These are phyloP conservation scores for Epizoanthus fatuus DNA, from an alignment of 92 coral and sea anemone species.

Conservation along the genomic window DNA sequence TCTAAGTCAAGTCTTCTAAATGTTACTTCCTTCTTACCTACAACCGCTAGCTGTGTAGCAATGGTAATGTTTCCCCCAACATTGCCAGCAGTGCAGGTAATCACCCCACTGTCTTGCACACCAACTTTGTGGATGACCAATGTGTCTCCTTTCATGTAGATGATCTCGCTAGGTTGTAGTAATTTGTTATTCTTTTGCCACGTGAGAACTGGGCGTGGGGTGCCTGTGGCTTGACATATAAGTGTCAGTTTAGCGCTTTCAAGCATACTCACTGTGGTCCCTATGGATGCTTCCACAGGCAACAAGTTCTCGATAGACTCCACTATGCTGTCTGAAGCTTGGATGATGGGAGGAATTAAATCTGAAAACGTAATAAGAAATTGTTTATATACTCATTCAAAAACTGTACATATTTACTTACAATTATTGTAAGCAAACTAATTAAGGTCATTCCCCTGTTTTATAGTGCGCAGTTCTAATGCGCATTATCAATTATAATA, in stretches of 20 bases:
- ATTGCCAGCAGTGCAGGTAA: conserved; percentile 73
- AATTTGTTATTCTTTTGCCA: conserved; percentile 69
- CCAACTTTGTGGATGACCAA: conserved; percentile 54
- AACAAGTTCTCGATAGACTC: conserved; percentile 61
- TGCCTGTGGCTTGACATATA: conserved; percentile 71
- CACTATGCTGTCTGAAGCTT: conserved; percentile 54
- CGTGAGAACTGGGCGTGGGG: conserved; percentile 76
- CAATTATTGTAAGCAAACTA: no score
- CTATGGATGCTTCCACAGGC: conserved; percentile 63
- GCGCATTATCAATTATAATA: no score
- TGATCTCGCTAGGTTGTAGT: conserved; percentile 48
- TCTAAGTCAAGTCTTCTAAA: no score
- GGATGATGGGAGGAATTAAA: conserved; percentile 65
- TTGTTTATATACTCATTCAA: background rate
- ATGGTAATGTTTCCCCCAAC: conserved; percentile 55
- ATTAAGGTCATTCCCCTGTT: no score
- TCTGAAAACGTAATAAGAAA: conserved; percentile 49
- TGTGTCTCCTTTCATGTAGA: conserved; percentile 42
- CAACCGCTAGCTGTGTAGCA: conserved; percentile 58
- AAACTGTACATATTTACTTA: background rate
- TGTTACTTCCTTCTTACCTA: conserved; percentile 60
- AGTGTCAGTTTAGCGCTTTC: conserved; percentile 69
- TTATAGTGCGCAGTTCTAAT: no score
- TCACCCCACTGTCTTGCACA: conserved; percentile 61
- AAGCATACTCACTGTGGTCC: conserved; percentile 74